phyloP scores from a whole-genome alignment of 2,797 vertebrate genomes.

The Typhlichthys eigenmanni region DNA sequence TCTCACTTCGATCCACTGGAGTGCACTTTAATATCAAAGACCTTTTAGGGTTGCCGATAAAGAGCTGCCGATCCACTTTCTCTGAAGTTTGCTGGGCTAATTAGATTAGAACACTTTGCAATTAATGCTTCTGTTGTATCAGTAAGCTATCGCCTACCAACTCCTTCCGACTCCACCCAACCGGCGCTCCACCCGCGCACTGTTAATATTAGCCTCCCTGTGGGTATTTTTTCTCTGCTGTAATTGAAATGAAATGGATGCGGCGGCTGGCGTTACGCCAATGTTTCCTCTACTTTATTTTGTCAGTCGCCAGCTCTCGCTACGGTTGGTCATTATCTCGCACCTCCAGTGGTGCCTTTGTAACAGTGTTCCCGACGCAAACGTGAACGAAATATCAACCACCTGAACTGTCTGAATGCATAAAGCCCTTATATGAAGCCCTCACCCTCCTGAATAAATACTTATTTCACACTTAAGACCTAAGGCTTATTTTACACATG shows the following conservation, averaged over 20 bases:
- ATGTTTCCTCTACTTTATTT: slow-evolving; percentile 72
- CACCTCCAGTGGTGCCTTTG: slow-evolving; percentile 56
- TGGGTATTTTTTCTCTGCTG: slow-evolving; percentile 44
- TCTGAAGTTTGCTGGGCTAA: slow-evolving; percentile 55
- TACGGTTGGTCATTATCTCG: slow-evolving; percentile 68
- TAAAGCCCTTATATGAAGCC: slow-evolving; percentile 24
- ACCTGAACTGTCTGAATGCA: slow-evolving; percentile 20
- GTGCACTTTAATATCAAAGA: slow-evolving; percentile 37
- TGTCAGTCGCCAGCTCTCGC: slow-evolving; percentile 54
- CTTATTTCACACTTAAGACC: background rate
- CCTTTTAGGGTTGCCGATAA: slow-evolving; percentile 31
- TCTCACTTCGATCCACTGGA: slow-evolving; percentile 14
- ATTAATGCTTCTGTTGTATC: slow-evolving; percentile 63
- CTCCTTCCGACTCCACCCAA: slow-evolving; percentile 35
- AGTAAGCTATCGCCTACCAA: slow-evolving; percentile 60
- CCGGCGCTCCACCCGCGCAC: too few species aligned
- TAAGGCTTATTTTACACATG: background rate
- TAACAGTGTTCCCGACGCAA: slow-evolving; percentile 36
- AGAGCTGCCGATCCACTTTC: slow-evolving; percentile 37
- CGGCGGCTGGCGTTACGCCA: slow-evolving; percentile 47
- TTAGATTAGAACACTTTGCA: slow-evolving; percentile 54
- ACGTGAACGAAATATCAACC: slow-evolving; percentile 52
- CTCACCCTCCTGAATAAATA: slow-evolving; percentile 20
- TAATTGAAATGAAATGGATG: slow-evolving; percentile 70
- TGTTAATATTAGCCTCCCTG: too few species aligned